Evolutionary conservation across 30 jellyfish, hydroid and myxozoan genomes (phyloP).

Genomic region (Clytia hemisphaerica): DNA sequence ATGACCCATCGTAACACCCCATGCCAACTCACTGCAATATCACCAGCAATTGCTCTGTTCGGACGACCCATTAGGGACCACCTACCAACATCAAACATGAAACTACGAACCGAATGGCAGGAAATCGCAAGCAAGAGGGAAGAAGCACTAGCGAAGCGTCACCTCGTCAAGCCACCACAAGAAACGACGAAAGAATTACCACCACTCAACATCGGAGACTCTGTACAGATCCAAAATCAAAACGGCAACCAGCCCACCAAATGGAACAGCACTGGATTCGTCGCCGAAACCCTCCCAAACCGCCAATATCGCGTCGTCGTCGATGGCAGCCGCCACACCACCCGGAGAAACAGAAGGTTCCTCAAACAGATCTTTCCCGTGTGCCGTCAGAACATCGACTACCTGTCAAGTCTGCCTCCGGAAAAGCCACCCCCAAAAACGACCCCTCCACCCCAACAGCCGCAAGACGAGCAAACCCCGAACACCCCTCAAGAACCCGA

Average conservation of each 20-base stretch:
- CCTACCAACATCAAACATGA: slow-evolving; percentile 3
- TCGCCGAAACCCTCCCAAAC: background rate
- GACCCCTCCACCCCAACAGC: too few species aligned
- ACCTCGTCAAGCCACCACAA: background rate
- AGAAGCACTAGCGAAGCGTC: slow-evolving; percentile 25
- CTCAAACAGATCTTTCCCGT: too few species aligned
- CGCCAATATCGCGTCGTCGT: background rate
- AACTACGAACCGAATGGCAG: slow-evolving; percentile 26
- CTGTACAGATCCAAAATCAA: slow-evolving; percentile 6
- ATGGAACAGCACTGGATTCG: too few species aligned
- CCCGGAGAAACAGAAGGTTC: background rate
- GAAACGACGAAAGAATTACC: background rate
- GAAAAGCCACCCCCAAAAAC: too few species aligned
- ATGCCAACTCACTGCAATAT: background rate
- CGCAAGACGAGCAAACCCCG: too few species aligned
- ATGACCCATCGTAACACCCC: slow-evolving; percentile 16
- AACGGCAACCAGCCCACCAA: background rate
- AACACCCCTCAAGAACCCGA: too few species aligned
- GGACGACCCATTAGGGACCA: slow-evolving; percentile 27
- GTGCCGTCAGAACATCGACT: too few species aligned
- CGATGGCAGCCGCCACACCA: background rate
- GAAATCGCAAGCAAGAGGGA: slow-evolving; percentile 17
- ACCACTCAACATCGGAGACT: slow-evolving; percentile 1
- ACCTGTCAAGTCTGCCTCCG: too few species aligned
- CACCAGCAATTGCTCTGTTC: slow-evolving; percentile 6